These are phyloP conservation scores for Laothoe populi DNA, from an alignment of 2,888 invertebrate species.

Conservation along the genomic window DNA sequence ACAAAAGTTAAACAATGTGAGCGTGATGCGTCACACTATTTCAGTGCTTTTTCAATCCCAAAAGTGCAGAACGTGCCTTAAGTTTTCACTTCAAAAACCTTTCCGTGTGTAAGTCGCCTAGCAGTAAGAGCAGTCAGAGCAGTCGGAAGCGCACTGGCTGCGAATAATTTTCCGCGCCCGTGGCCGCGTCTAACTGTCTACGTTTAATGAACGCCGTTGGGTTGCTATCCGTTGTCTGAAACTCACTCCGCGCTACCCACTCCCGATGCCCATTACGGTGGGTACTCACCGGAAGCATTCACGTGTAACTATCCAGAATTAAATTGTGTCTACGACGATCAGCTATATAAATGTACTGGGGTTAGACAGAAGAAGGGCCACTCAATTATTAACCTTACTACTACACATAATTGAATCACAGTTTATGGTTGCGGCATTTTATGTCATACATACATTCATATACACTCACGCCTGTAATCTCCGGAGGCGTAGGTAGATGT, in stretches of 20 bases:
- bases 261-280: not conserved
- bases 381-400: too few relatives aligned
- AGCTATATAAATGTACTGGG: too few relatives aligned
- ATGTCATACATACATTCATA: too few relatives aligned
- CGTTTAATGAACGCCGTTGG: conserved; percentile 61
- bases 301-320: not conserved
- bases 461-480: too few relatives aligned
- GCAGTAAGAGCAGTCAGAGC: conserved; percentile 34
- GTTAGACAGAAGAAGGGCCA: too few relatives aligned
- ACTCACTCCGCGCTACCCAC: not conserved
- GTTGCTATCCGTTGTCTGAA: conserved; percentile 25
- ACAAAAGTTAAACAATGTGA: too few relatives aligned
- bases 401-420: too few relatives aligned
- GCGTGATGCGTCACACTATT: too few relatives aligned
- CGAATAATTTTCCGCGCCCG: conserved; percentile 82
- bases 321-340: not conserved
- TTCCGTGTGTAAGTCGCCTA: not conserved
- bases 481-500: too few relatives aligned
- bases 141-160: conserved; percentile 61
- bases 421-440: too few relatives aligned
- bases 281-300: not conserved
- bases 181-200: conserved; percentile 72
- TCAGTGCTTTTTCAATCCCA: too few relatives aligned
- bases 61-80: too few relatives aligned
- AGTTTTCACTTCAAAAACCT: not conserved